Evolutionary conservation across 2,113 vertebrate species (phyloP), one percentile per base, ranked within the genome.

Genomic region (Leptocoma aspasia): DNA sequence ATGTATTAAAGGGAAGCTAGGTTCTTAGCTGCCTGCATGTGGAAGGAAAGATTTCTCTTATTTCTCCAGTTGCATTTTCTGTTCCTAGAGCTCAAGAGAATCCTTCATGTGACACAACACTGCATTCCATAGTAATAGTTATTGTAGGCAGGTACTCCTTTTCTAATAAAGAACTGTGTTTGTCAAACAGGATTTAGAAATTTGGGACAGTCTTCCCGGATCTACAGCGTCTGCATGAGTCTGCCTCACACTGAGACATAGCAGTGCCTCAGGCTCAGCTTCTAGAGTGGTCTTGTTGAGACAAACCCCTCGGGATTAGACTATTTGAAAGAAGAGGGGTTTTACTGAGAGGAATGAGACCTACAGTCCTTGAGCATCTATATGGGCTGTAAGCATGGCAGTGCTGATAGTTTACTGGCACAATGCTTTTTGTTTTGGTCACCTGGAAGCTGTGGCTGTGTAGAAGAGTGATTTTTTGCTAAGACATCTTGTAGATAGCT

Each of bases 361-460:
- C 45, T 56, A 28, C 7, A 14, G 4, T 76, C 8, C 30, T n/a
- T 69, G 21, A 27, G 8, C 9, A 13, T 1, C 1, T 70, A 0
- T 45, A 20, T 50, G 35, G 5, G 8, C 26, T 91, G 7, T 28
- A 44, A 70, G 31, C 14, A 3, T 7, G 9, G 17, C 15, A 53
- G 3, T 57, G 30, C 26, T 57, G 9, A 13, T 24, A 22, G 2
- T 4, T 19, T 69, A 0, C n/a, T 56, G n/a, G 7, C 16, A 37
- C 54, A 24, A 0, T 56, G 23, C 5, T 21, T 28, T 82, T 50
- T 73, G 47, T 30, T 66, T 81, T 23, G 10, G 16, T 49, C 1
- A 0, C 8, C 13, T 89, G 33, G 41, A 33, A 68, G 30, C 19
- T 44, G 2, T 39, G 31, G 24, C 19, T 68, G 3, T 45, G 10